A percentile compares a stretch with the other conserved stretches of the same genome.
Evolutionary conservation across 2,113 vertebrate species (phyloP).

Genomic region (Elephas maximus): DNA sequence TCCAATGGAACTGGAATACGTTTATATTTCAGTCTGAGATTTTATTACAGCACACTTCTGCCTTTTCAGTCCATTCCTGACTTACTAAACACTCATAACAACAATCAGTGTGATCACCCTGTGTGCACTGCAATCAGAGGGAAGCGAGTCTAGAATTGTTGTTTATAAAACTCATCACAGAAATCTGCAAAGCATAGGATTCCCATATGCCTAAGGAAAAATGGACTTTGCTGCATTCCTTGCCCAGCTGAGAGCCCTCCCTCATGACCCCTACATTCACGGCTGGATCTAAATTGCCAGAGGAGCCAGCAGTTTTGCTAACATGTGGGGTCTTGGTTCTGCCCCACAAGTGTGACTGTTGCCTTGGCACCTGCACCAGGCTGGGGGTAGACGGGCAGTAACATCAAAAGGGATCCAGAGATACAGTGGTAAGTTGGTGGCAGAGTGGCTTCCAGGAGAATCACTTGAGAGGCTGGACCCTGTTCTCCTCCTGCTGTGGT

Average conservation of each 20-base stretch:
- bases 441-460: background rate
- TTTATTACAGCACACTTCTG: background rate
- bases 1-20: background rate
- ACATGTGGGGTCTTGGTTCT: background rate
- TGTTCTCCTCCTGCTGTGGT: background rate
- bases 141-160: background rate
- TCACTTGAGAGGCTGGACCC: background rate
- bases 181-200: background rate
- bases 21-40: background rate
- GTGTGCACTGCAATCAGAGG: background rate
- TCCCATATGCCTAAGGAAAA: background rate
- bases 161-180: background rate
- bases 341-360: background rate
- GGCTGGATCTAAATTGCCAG: slow-evolving; percentile 3
- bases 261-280: background rate
- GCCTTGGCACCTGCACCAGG: background rate
- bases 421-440: background rate
- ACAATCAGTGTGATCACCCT: background rate
- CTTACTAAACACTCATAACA: background rate
- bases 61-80: background rate
- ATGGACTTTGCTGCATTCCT: background rate
- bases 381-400: background rate
- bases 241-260: background rate
- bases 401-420: slow-evolving; percentile 1
- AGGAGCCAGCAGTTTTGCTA: slow-evolving; percentile 26